Evolutionary conservation across 2,113 vertebrate genomes (phyloP), one percentile per base, ranked within the genome.

Genomic region (Lasiurus borealis): DNA sequence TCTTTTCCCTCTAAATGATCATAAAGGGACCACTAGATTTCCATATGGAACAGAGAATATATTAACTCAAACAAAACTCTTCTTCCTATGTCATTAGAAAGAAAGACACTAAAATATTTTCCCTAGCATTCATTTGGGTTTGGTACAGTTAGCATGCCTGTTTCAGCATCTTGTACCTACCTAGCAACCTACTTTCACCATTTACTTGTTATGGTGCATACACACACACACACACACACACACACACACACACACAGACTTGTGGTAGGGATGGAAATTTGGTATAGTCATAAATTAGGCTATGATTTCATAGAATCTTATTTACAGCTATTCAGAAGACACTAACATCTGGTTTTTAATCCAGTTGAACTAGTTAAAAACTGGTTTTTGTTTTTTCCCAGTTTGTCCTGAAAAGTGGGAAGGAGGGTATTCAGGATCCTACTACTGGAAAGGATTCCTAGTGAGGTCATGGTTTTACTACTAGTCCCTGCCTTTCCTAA

Each of bases 11-110:
- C 44, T 48, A 52, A 93, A 48, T 75, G 64, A 57, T 92, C 77
- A 57, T 29, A 82, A 69, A 88, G 75, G 36, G 57, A 25, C 57
- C 40, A 8, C 92, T 85, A 54, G 36, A 66, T 76, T 86, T 90
- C 69, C 83, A 0, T 77, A 87, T 21, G 71, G 85, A 92, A 85
- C 13, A 54, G 69, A 93, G 82, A 76, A 40, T 59, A 29, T 85
- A 76, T 91, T 86, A 23, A 7, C 85, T 91, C 40, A 64, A 50
- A 85, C 13, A 86, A 72, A 95, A 10, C 18, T 87, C 54, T 84
- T 78, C n/a, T 36, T 90, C 15, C 40, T 66, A 40, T 21, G 15
- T 69, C 72, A 81, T 88, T 89, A 91, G 85, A 95, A 83, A 95
- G 78, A 88, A 90, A 91, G 93, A 73, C 21, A 71, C 48, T 80